Conservation (phyloP, 2,113 vertebrate species). For the Datnioides undecimradiatus region DNA sequence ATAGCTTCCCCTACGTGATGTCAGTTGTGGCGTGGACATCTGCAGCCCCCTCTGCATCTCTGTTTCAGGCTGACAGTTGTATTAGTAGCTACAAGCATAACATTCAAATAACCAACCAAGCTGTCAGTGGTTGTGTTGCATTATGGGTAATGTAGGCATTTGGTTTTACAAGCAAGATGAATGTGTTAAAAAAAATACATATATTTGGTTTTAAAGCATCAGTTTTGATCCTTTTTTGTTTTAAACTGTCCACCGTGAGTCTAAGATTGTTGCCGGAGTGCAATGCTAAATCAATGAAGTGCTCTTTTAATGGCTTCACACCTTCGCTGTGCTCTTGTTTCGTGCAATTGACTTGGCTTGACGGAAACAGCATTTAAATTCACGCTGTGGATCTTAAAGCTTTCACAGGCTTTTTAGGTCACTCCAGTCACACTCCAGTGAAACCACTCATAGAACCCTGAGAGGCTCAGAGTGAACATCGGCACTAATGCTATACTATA, state of each 20-base stretch:
- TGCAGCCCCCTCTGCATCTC: neutral
- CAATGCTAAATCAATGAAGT: neutral
- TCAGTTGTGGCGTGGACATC: neutral
- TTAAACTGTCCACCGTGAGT: neutral
- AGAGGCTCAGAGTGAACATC: constrained; percentile 52
- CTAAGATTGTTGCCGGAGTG: neutral
- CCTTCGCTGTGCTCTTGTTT: constrained; percentile 5
- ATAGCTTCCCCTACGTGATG: neutral
- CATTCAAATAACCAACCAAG: neutral
- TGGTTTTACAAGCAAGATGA: constrained; percentile 4
- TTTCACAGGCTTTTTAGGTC: constrained; percentile 67
- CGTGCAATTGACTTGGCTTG: constrained; percentile 20
- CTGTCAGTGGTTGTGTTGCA: neutral
- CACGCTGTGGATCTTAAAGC: constrained; percentile 34
- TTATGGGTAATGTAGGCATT: neutral
- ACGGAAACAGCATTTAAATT: constrained; percentile 58
- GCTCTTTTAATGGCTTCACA: constrained; percentile 8
- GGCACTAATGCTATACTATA: constrained; percentile 30
- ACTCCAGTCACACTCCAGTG: constrained; percentile 18
- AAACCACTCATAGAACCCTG: constrained; percentile 37
- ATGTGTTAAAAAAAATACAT: neutral
- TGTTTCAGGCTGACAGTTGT: neutral
- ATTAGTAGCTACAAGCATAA: neutral
- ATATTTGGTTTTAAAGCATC: neutral
- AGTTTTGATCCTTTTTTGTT: neutral